Evolutionary conservation across 2,888 invertebrate genomes (phyloP).

Genomic region (Iphiclides podalirius): DNA sequence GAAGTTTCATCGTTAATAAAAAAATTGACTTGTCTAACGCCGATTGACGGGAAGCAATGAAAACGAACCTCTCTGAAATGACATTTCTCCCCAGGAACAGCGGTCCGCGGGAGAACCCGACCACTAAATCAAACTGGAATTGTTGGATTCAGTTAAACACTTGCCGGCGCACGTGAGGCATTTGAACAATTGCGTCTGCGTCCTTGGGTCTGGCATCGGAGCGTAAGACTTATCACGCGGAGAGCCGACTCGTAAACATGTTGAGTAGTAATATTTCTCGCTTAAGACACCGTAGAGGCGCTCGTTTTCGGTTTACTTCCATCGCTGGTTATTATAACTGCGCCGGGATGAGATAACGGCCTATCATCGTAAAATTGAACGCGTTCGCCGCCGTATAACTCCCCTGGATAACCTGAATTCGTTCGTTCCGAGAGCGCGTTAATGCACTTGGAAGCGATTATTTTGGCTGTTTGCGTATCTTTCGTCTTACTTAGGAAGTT

Average conservation of each 20-base stretch:
- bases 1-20: no score
- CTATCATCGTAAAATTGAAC: constrained; percentile 38
- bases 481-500: no score
- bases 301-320: constrained; percentile 30
- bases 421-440: no score
- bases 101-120: no score
- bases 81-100: no score
- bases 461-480: background rate
- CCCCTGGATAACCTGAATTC: constrained; percentile 18
- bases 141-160: background rate
- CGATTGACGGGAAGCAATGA: no score
- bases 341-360: constrained; percentile 28
- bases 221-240: constrained; percentile 24
- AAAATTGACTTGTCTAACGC: no score
- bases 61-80: no score
- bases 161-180: no score
- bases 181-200: no score
- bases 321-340: constrained; percentile 29
- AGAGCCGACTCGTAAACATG: constrained; percentile 33
- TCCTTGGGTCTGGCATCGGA: no score
- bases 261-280: constrained; percentile 35
- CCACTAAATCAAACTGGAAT: no score
- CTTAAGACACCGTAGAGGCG: constrained; percentile 28
- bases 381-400: constrained; percentile 21
- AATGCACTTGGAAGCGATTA: background rate